Evolutionary conservation across 2,888 invertebrate genomes (phyloP).

Genomic region (Gasteruption jaculator): DNA sequence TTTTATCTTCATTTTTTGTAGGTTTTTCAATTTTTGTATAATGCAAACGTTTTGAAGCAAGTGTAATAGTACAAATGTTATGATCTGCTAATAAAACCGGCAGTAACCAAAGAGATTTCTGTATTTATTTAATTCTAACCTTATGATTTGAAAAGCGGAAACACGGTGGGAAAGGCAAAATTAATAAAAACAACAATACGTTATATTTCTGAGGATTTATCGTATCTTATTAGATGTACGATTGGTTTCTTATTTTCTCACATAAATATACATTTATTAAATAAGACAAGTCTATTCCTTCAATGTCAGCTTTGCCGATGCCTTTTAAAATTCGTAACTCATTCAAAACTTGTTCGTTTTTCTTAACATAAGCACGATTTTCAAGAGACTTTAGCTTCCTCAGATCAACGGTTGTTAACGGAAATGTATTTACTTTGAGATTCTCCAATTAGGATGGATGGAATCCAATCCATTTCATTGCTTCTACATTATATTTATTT

Average conservation of each 20-base stretch:
- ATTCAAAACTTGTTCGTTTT: slow-evolving; percentile 49
- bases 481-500: no score
- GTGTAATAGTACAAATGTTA: no score
- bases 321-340: slow-evolving; percentile 59
- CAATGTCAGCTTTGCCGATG: slow-evolving; percentile 74
- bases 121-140: no score
- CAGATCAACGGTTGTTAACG: slow-evolving; percentile 60
- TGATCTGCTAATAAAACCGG: no score
- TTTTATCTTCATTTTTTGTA: no score
- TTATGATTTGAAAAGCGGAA: no score
- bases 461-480: slow-evolving; percentile 73
- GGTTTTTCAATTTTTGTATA: no score
- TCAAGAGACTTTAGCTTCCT: slow-evolving; percentile 61
- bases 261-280: slow-evolving; percentile 69
- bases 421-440: slow-evolving; percentile 49
- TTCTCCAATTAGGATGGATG: slow-evolving; percentile 71
- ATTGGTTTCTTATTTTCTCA: slow-evolving; percentile 61
- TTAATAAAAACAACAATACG: no score
- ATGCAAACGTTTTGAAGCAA: no score
- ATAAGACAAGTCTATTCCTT: slow-evolving; percentile 59
- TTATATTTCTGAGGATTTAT: background rate
- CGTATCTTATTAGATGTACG: slow-evolving; percentile 52
- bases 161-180: no score
- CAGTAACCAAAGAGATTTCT: no score
- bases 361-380: slow-evolving; percentile 59